A percentile compares a stretch with the other conserved stretches of the same genome.
Evolutionary conservation across 2,888 invertebrate species (phyloP).

Genomic region (Metallyticus violacea): DNA sequence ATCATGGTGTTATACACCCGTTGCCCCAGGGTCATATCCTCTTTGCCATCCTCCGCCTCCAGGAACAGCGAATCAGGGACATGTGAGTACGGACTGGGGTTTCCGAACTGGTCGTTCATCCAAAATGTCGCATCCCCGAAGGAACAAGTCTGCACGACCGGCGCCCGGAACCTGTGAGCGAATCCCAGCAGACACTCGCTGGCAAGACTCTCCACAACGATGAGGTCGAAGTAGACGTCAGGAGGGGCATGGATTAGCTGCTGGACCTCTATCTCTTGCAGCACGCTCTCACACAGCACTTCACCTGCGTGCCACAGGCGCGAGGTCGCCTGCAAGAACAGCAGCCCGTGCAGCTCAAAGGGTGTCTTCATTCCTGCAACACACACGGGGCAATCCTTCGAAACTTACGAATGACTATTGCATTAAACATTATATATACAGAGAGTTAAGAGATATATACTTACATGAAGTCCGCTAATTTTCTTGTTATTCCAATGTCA

Average conservation of each 20-base stretch:
- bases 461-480: no score
- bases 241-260: slow-evolving; percentile 27
- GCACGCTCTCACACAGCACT: slow-evolving; percentile 7
- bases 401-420: no score
- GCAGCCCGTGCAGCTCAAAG: not conserved
- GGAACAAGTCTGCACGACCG: slow-evolving; percentile 45
- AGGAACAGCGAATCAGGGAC: slow-evolving; percentile 46
- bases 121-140: slow-evolving; percentile 48
- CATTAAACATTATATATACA: no score
- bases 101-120: slow-evolving; percentile 50
- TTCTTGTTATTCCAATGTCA: no score
- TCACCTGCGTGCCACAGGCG: not conserved
- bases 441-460: no score
- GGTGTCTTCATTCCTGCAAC: not conserved
- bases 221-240: slow-evolving; percentile 26
- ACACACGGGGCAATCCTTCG: not conserved
- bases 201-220: slow-evolving; percentile 21
- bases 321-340: not conserved
- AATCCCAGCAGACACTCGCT: slow-evolving; percentile 29
- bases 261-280: slow-evolving; percentile 29
- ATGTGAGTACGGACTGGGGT: slow-evolving; percentile 50
- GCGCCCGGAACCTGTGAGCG: slow-evolving; percentile 28
- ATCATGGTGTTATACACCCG: slow-evolving; percentile 51
- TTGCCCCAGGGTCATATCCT: slow-evolving; percentile 47
- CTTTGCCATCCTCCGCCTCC: slow-evolving; percentile 37